Conservation (phyloP, 2,888 invertebrate species). For the Eupsilia transversa region DNA sequence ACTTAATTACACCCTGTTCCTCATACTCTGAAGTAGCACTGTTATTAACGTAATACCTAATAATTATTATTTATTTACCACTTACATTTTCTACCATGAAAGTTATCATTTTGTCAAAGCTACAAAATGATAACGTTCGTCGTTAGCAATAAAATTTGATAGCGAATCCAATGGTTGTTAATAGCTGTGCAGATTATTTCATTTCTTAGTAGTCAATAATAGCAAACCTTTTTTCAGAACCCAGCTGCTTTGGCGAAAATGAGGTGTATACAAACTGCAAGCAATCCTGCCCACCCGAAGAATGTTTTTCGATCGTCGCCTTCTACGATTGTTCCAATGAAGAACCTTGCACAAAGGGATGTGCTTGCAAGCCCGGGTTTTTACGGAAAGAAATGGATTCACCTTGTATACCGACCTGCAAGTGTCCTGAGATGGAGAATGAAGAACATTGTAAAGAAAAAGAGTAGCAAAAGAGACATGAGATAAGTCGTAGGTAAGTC, state of each 20-base stretch:
- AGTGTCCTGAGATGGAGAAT: conserved; percentile 48
- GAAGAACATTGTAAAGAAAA: conserved; percentile 42
- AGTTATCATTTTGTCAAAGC: neutral
- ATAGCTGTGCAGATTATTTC: neutral
- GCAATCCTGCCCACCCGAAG: conserved; percentile 68
- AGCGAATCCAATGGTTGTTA: no score
- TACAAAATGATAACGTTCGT: no score
- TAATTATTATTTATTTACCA: neutral
- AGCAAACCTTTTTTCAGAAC: conserved; percentile 16
- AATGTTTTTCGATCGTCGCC: conserved; percentile 62
- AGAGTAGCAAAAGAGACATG: neutral
- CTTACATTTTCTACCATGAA: neutral
- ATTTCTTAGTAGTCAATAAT: neutral
- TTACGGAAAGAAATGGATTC: conserved; percentile 40
- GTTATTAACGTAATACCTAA: no score
- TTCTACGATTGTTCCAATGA: conserved; percentile 55
- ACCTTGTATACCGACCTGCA: conserved; percentile 56
- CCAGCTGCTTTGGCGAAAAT: conserved; percentile 51
- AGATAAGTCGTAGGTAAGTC: no score
- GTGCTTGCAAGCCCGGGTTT: conserved; percentile 66
- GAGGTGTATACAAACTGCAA: conserved; percentile 66
- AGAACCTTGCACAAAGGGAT: conserved; percentile 57
- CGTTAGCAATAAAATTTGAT: no score
- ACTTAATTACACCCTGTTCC: no score
- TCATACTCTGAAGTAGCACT: no score